Conservation (phyloP, 2,888 invertebrate species). For the Nemurella pictetii region DNA sequence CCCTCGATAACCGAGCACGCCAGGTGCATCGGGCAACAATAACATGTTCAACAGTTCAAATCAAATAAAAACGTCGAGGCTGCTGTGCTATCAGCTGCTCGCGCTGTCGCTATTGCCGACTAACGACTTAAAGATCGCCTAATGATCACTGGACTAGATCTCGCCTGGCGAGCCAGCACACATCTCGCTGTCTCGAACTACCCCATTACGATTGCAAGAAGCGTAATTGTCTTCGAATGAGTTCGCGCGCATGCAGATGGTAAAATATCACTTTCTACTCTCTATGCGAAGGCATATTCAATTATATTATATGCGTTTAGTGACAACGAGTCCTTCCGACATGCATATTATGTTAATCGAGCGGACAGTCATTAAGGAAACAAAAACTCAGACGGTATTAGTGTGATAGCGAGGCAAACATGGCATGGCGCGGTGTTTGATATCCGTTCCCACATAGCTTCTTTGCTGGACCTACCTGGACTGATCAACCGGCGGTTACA, state of each 20-base stretch:
- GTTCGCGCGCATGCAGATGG: background rate
- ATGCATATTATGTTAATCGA: background rate
- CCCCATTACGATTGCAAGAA: background rate
- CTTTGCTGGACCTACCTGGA: background rate
- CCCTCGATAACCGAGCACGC: no score
- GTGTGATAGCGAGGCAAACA: background rate
- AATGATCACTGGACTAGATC: background rate
- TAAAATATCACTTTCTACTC: background rate
- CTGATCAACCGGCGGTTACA: background rate
- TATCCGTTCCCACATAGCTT: background rate
- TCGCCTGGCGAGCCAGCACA: no score
- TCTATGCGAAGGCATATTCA: background rate
- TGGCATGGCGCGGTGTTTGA: background rate
- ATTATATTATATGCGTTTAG: background rate
- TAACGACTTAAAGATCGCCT: background rate
- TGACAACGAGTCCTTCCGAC: background rate
- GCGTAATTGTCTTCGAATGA: background rate
- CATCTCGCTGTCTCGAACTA: background rate
- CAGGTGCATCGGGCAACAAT: background rate
- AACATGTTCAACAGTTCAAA: background rate
- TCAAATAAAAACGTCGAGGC: background rate
- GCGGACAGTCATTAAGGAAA: background rate
- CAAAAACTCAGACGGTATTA: background rate
- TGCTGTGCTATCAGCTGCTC: background rate
- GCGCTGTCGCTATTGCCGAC: background rate